Percentiles rank a stretch among this genome's conserved stretches.
These are phyloP conservation scores for Drosophila nigrodunni DNA, from an alignment of 1,140 invertebrate species.

Conservation along the genomic window DNA sequence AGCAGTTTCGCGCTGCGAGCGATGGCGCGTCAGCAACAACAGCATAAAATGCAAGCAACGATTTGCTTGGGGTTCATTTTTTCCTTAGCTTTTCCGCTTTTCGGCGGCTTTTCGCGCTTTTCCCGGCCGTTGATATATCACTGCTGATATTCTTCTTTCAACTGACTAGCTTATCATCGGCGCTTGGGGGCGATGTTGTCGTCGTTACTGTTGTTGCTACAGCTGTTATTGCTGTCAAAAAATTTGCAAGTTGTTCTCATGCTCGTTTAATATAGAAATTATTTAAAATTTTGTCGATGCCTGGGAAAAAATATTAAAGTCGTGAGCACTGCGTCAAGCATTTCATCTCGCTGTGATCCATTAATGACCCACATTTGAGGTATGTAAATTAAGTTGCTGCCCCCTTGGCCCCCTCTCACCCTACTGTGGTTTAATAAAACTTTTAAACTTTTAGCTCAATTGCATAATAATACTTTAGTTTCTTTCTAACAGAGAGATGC, in stretches of 20 bases:
- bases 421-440: background rate
- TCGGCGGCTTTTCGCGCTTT: background rate
- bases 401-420: too few relatives aligned
- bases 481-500: background rate
- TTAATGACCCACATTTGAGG: conserved; percentile 45
- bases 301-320: conserved; percentile 43
- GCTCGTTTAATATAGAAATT: conserved; percentile 81
- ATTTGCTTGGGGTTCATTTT: conserved; percentile 29
- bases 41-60: conserved; percentile 46
- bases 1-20: conserved; percentile 44
- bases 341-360: conserved; percentile 39
- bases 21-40: conserved; percentile 64
- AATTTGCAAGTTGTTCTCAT: conserved; percentile 74
- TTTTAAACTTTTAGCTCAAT: conserved; percentile 15
- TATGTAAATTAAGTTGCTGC: conserved; percentile 33
- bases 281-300: conserved; percentile 46
- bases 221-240: conserved; percentile 34
- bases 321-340: conserved; percentile 48
- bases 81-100: background rate
- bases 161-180: conserved; percentile 40
- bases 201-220: background rate
- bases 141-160: conserved; percentile 58
- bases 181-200: conserved; percentile 40
- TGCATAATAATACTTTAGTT: conserved; percentile 27
- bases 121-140: conserved; percentile 69